A percentile compares a stretch with the other conserved stretches of the same genome.
Evolutionary conservation across 2,797 vertebrate genomes (phyloP).

Genomic region (Notolepis coatsorum): DNA sequence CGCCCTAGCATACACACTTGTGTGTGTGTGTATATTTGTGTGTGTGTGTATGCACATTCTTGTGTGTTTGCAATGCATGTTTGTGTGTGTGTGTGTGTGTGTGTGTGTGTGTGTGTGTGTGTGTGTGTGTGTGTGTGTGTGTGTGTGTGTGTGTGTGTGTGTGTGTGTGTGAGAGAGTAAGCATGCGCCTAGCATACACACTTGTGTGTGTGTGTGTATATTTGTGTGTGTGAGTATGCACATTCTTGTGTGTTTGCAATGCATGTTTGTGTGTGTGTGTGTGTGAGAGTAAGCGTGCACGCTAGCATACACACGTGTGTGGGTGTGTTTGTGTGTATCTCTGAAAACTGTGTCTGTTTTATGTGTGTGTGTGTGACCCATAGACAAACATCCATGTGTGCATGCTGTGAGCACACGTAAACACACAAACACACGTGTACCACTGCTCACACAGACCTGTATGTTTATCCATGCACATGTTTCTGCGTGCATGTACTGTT

Average conservation of each 20-base stretch:
- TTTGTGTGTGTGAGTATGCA: neutral
- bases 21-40: neutral
- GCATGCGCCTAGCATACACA: neutral
- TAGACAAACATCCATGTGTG: no score
- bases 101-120: no score
- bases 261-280: neutral
- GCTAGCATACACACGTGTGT: no score
- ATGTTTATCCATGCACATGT: conserved; percentile 17
- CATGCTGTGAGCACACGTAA: no score
- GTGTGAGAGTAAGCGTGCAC: no score
- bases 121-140: conserved; percentile 37
- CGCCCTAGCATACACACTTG: neutral
- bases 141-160: conserved; percentile 36
- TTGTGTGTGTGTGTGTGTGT: neutral
- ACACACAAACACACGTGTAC: no score
- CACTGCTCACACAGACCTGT: no score
- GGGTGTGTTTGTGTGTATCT: conserved; percentile 38
- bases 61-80: no score
- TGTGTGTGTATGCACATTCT: neutral
- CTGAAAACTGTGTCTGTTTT: no score
- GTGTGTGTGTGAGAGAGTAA: neutral
- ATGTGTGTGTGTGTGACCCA: neutral
- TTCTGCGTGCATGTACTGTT: neutral
- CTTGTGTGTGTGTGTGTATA: neutral
- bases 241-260: neutral